These are phyloP conservation scores for Campylomormyrus numenius DNA, from an alignment of 2,113 vertebrate genomes.

Conservation along the genomic window DNA sequence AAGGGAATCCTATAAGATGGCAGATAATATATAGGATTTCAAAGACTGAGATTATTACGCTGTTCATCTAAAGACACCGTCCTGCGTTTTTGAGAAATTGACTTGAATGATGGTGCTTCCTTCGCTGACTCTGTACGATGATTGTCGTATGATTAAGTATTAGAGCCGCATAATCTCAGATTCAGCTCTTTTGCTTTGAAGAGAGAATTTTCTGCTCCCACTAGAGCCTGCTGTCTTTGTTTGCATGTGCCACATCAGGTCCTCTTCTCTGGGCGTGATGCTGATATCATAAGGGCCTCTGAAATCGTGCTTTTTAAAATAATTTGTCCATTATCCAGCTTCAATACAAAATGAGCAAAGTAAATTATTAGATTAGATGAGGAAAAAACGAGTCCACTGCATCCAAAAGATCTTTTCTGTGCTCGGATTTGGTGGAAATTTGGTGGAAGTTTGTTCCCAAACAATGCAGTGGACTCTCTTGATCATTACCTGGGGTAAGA, in stretches of 20 bases:
- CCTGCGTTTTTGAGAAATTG: slow-evolving; percentile 5
- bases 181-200: background rate
- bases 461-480: background rate
- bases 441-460: background rate
- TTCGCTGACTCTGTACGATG: background rate
- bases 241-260: background rate
- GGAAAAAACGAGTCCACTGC: background rate
- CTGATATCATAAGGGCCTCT: background rate
- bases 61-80: background rate
- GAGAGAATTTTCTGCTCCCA: background rate
- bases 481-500: background rate
- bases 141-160: background rate
- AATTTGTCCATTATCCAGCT: slow-evolving; percentile 7
- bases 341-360: background rate
- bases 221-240: background rate
- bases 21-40: background rate
- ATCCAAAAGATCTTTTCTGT: background rate
- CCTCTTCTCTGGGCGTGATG: background rate
- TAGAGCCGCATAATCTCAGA: background rate
- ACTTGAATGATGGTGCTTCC: background rate
- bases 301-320: background rate
- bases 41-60: slow-evolving; percentile 3
- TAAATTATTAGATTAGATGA: slow-evolving; percentile 2
- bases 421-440: background rate
- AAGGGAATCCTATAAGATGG: background rate